phyloP scores from a whole-genome alignment of 2,113 vertebrate genomes.

The Paraplagusia blochii region DNA sequence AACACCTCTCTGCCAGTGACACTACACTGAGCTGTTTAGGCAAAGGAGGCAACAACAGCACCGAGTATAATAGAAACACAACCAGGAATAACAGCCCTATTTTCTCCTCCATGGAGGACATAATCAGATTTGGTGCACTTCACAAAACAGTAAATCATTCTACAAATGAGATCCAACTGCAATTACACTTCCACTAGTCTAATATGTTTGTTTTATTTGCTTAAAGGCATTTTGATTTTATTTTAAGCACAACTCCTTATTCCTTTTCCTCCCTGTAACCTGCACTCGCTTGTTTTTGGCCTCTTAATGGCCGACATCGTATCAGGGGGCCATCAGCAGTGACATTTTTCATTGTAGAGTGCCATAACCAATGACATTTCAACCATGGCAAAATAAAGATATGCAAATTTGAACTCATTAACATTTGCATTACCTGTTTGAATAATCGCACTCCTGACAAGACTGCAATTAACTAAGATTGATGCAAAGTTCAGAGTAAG shows the following conservation, averaged over 20 bases:
- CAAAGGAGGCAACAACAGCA: conserved; percentile 27
- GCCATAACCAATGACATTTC: conserved; percentile 99
- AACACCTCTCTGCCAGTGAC: conserved; percentile 9
- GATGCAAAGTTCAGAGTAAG: conserved; percentile 98
- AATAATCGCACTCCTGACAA: conserved; percentile 99
- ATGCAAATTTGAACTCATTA: conserved; percentile 99
- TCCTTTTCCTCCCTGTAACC: conserved; percentile 34
- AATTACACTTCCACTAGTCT: neutral
- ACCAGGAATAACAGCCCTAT: conserved; percentile 39
- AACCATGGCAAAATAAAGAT: conserved; percentile 99
- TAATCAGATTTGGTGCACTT: conserved; percentile 1
- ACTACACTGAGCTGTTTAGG: conserved; percentile 37
- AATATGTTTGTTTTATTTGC: conserved; percentile 30
- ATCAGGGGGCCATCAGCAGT: conserved; percentile 95
- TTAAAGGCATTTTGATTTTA: conserved; percentile 15
- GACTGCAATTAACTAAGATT: conserved; percentile 99
- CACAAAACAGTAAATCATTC: conserved; percentile 1
- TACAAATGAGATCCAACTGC: neutral
- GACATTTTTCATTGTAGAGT: conserved; percentile 98
- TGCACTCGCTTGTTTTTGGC: conserved; percentile 82
- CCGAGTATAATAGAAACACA: conserved; percentile 58
- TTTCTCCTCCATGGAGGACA: neutral
- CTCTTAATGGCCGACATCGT: conserved; percentile 94
- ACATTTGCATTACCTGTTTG: conserved; percentile 99
- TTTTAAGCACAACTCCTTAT: conserved; percentile 4